Base-by-base conservation (phyloP, 2,888 invertebrate genomes). In the Caenorhabditis plicata region DNA sequence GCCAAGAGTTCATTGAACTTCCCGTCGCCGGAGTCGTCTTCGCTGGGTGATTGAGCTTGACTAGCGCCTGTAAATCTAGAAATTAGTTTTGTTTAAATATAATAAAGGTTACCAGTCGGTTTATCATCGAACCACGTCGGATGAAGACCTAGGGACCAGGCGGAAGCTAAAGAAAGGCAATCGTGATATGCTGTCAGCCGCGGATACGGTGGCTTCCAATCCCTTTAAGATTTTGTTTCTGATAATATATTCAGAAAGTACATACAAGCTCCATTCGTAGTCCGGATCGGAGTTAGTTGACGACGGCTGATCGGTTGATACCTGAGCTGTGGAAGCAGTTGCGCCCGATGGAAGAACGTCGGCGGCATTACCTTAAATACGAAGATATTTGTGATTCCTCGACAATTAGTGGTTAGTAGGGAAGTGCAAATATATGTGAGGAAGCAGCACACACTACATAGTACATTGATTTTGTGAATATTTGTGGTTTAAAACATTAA, bases 21-120 rank as follows among this genome's bases (percentile, higher is more conserved):
- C 11, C 78, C 77, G 49, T 78, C 78, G n/a, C 78, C 78, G 15
- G 65, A 58, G 41, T 78, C 78, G 20, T 78, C 78, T 48, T 78
- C 78, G 20, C 68, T 65, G 5, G 78, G 78, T 1, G 71, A 69
- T 48, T 78, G 73, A 2, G 73, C 71, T 38, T 71, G 71, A 31
- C 67, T 68, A 8, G 71, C 71, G 15, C 75, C 75, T n/a, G n/a
- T n/a, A n/a, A n/a, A n/a, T n/a, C n/a, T n/a, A n/a, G n/a, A n/a
- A n/a, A n/a, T n/a, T n/a, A n/a, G n/a, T n/a, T n/a, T n/a, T n/a
- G n/a, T n/a, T n/a, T n/a, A n/a, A n/a, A n/a, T n/a, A n/a, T n/a
- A n/a, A n/a, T n/a, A n/a, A n/a, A n/a, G n/a, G n/a, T n/a, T n/a
- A n/a, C n/a, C n/a, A 23, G 69, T 69, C 15, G 69, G 66, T 40